Conservation (phyloP, 2,113 vertebrate species). For the human region GRCh38 chr7:15749501-15750000, state of each 20-base stretch:
- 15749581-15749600: neutral
- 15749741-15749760: conserved; percentile 55
- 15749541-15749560: neutral
- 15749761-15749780: conserved; percentile 64
- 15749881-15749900: conserved; percentile 79
- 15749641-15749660: neutral
- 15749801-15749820: conserved; percentile 79
- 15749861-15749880: conserved; percentile 66
- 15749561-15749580: neutral
- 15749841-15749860: conserved; percentile 74
- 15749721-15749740: conserved; percentile 51
- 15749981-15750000: conserved; percentile 65
- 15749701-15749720: neutral
- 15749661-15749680: neutral
- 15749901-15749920: conserved; percentile 76
- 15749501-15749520: neutral
- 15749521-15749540: neutral
- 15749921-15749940: conserved; percentile 39
- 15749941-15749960: conserved; percentile 64
- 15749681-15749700: conserved; percentile 9
- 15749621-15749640: neutral
- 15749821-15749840: conserved; percentile 56
- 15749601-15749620: neutral
- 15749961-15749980: conserved; percentile 70
- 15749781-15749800: conserved; percentile 31